Base-by-base conservation (phyloP, 1,140 invertebrate species). In the Drosophila arawakana region DNA sequence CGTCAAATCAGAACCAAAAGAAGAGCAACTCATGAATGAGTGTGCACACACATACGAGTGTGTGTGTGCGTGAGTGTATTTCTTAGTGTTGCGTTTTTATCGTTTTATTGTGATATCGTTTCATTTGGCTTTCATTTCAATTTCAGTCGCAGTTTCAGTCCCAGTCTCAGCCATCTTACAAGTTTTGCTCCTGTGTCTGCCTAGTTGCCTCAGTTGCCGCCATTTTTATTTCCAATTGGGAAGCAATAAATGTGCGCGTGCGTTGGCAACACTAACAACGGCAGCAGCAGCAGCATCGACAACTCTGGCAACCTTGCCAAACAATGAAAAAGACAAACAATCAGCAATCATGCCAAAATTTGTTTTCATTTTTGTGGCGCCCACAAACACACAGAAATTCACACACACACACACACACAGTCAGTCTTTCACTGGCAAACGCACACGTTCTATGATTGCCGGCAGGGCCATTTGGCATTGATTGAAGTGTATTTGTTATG, bases 291-390 rank as follows among this genome's bases (percentile, higher is more conserved):
- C 47, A 47, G 46, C 62, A 57, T 18, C 44, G 34, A 41, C 62
- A 67, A 46, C 63, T 43, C 39, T 66, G 50, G 69, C 80, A 65
- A 69, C 70, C 68, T 65, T 80, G 77, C 85, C 84, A 89, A 89
- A 90, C 84, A 89, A 89, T 89, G 84, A 84, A 89, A 88, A 89
- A 89, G 84, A 89, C 84, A 89, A 89, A 89, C 84, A 89, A 89
- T 89, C 84, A 89, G 84, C 84, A 89, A 89, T 89, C 84, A 89
- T 89, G 84, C 84, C 84, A 89, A 89, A 89, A 89, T 89, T 89
- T 89, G 85, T 89, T 89, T 89, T 89, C 85, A 89, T 89, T 89
- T 89, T 89, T 89, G 84, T 81, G 85, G 84, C 84, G 71, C 84
- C 70, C 77, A 65, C 80, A 80, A 68, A 69, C 54, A 74, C 73